Percentiles rank a stretch among this genome's conserved stretches.
phyloP scores from a whole-genome alignment of 2,113 vertebrate genomes.

The Laticauda laticaudata region DNA sequence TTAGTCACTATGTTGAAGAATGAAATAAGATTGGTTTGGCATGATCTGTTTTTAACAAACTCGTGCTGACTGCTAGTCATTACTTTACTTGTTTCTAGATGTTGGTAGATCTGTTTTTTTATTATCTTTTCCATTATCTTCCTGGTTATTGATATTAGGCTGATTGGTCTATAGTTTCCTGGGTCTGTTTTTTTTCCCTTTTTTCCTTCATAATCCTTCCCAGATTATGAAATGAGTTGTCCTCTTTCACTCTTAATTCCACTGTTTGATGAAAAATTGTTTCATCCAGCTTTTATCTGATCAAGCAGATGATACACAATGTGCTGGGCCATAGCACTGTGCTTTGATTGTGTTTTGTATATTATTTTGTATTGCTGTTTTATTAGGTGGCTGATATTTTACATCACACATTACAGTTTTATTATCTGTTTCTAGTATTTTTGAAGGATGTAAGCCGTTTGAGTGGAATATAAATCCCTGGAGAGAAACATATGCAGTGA shows the following conservation, averaged over 20 bases:
- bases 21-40: too few relatives aligned
- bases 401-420: not conserved
- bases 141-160: too few relatives aligned
- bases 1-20: too few relatives aligned
- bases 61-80: too few relatives aligned
- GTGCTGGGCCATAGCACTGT: not conserved
- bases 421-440: not conserved
- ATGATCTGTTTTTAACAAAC: too few relatives aligned
- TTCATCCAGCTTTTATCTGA: not conserved
- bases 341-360: not conserved
- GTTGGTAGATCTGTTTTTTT: too few relatives aligned
- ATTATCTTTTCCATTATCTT: too few relatives aligned
- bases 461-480: not conserved
- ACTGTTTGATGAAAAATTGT: not conserved
- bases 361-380: not conserved
- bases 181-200: too few relatives aligned
- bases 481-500: not conserved
- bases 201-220: too few relatives aligned
- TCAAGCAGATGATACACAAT: not conserved
- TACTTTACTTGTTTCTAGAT: too few relatives aligned
- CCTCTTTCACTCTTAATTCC: not conserved
- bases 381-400: not conserved
- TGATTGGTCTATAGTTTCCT: too few relatives aligned
- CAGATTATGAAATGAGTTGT: not conserved
- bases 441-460: not conserved